Evolutionary conservation across 2,888 invertebrate species (phyloP), one percentile per base, ranked within the genome.

Genomic region (Unio delphinus): DNA sequence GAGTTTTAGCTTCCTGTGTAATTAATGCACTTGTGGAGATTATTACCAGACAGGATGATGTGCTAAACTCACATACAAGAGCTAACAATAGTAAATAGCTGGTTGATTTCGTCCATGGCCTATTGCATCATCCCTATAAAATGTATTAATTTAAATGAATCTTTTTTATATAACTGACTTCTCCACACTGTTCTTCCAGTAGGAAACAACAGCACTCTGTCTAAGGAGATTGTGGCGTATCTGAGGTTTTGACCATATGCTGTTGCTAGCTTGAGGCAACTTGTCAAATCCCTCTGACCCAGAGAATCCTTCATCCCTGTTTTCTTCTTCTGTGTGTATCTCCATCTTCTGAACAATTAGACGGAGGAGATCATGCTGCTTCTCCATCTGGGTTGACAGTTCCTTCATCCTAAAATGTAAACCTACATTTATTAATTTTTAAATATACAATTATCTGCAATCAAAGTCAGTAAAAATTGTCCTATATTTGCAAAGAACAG

Each of bases 281-380:
- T 56, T 45, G 55, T 71, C 74, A 4, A 72, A 54, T 59, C 75
- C 76, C 17, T 64, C 62, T 18, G 68, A 61, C 34, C 70, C 67
- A 1, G 72, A 66, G 18, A 65, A 55, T 1, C 87, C 96, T 89
- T 96, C 96, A 81, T 96, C 96, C 0, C 94, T 93, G 80, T 95
- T 95, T 79, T 96, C 96, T 0, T 95, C 95, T 89, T 96, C 96
- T 0, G 95, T 95, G 88, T 94, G 94, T 58, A 96, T 96, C 90
- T 96, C 96, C 96, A 96, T 96, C 93, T 96, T 96, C 94, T 95
- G 90, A 17, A 90, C 87, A 55, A 90, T 88, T 70, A 96, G 92
- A 30, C 95, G 92, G 58, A 96, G 90, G 56, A 96, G 92, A 56
- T 94, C 94, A 82, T 95, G 93, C 86, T 95, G 95, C 68, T 93